Conservation (phyloP, 2,797 vertebrate species). For the Phrynocephalus forsythii region DNA sequence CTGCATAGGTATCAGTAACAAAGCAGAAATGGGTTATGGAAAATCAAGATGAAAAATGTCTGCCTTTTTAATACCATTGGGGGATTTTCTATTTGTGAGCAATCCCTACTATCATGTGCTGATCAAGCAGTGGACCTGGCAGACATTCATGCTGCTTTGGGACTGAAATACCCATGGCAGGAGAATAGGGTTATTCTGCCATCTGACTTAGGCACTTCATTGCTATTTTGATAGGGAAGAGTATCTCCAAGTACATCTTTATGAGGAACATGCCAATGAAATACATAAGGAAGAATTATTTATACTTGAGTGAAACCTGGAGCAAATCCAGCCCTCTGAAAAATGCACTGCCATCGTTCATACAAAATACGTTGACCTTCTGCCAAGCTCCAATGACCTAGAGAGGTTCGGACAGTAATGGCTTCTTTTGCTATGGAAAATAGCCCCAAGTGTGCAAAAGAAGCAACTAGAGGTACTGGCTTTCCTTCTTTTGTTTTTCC, state of each 20-base stretch:
- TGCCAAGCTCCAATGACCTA: conserved; percentile 58
- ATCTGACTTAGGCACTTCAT: neutral
- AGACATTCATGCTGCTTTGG: no score
- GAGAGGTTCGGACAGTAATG: neutral
- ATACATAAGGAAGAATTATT: conserved; percentile 10
- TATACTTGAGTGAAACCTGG: conserved; percentile 53
- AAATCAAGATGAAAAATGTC: no score
- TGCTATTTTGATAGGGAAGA: neutral
- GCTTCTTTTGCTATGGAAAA: neutral
- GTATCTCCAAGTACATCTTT: neutral
- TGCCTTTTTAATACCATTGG: no score
- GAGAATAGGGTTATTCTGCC: neutral
- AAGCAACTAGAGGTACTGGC: neutral
- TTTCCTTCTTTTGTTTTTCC: neutral
- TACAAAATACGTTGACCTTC: conserved; percentile 25
- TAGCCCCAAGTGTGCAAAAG: neutral
- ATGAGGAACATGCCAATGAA: neutral
- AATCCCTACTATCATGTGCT: no score
- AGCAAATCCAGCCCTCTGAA: conserved; percentile 61
- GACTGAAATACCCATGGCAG: no score
- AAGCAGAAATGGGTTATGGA: neutral
- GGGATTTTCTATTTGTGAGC: no score
- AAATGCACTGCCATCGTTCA: conserved; percentile 51
- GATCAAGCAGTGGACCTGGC: no score
- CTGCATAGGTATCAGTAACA: neutral